A percentile compares a stretch with the other conserved stretches of the same genome.
These are phyloP conservation scores for Chromoteleia sp. DNA, from an alignment of 2,888 invertebrate genomes.

Conservation along the genomic window DNA sequence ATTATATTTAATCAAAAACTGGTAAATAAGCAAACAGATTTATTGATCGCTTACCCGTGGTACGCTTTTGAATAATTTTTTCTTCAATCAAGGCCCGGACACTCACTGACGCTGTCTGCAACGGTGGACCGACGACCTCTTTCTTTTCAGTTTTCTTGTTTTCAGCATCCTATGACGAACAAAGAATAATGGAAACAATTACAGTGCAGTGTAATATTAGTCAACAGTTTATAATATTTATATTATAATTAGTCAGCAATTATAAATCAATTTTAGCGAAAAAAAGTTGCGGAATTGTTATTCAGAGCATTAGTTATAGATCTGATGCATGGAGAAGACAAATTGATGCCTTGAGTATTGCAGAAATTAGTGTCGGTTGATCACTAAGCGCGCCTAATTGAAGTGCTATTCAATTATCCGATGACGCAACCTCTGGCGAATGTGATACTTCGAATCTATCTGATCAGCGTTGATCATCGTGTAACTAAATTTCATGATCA, in stretches of 20 bases:
- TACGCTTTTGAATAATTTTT: constrained; percentile 95
- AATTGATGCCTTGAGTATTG: constrained; percentile 68
- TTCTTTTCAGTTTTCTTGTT: constrained; percentile 94
- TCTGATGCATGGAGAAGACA: constrained; percentile 52
- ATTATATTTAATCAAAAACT: neutral
- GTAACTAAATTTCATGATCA: constrained; percentile 56
- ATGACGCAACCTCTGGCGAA: constrained; percentile 78
- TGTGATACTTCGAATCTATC: constrained; percentile 70
- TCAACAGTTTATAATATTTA: too few species aligned
- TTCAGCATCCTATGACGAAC: constrained; percentile 89
- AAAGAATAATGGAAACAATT: neutral
- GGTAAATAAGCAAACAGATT: neutral
- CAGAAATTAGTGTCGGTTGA: constrained; percentile 75
- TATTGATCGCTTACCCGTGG: constrained; percentile 84
- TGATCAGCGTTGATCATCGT: constrained; percentile 57
- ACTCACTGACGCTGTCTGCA: constrained; percentile 96
- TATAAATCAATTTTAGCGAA: neutral
- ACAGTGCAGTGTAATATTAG: too few species aligned
- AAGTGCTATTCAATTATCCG: constrained; percentile 81
- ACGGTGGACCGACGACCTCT: constrained; percentile 92
- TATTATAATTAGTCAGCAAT: too few species aligned
- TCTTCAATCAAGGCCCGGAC: constrained; percentile 96
- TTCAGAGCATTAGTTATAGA: constrained; percentile 53
- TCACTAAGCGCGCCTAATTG: constrained; percentile 81
- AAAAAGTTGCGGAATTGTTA: constrained; percentile 13